Percentiles rank a stretch among this genome's conserved stretches.
Conservation (phyloP, 2,888 invertebrate genomes). For the Rosalia funebris region DNA sequence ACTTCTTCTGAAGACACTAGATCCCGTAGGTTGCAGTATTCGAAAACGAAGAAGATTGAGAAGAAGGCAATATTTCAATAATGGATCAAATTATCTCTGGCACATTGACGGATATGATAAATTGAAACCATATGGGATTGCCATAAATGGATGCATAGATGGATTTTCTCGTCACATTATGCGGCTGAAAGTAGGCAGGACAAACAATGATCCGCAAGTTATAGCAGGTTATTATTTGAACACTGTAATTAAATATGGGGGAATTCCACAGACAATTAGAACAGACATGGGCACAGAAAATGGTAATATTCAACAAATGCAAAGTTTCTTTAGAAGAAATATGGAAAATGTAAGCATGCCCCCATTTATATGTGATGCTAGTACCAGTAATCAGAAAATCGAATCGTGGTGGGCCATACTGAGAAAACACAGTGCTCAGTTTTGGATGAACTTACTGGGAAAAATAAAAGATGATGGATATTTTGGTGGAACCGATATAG, state of each 20-base stretch:
- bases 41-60: slow-evolving; percentile 13
- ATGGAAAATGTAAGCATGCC: slow-evolving; percentile 9
- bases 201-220: slow-evolving; percentile 26
- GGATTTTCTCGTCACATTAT: slow-evolving; percentile 33
- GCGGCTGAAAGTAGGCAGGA: slow-evolving; percentile 21
- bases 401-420: background rate
- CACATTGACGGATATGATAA: slow-evolving; percentile 13
- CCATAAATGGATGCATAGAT: slow-evolving; percentile 32
- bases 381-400: background rate
- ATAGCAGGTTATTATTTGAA: slow-evolving; percentile 26
- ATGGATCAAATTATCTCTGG: slow-evolving; percentile 34
- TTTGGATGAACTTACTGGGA: background rate
- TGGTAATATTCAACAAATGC: slow-evolving; percentile 25
- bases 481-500: background rate
- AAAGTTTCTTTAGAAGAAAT: slow-evolving; percentile 11
- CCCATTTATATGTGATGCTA: background rate
- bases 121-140: slow-evolving; percentile 31
- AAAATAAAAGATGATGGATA: background rate
- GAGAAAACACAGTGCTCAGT: background rate
- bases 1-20: background rate
- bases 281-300: slow-evolving; percentile 32
- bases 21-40: slow-evolving; percentile 6
- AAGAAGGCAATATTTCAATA: slow-evolving; percentile 19
- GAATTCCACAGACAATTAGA: too few relatives aligned
- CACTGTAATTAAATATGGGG: too few relatives aligned